A percentile compares a stretch with the other conserved stretches of the same genome.
phyloP scores from a whole-genome alignment of 2,888 invertebrate species.

The Alentia gelatinosa region DNA sequence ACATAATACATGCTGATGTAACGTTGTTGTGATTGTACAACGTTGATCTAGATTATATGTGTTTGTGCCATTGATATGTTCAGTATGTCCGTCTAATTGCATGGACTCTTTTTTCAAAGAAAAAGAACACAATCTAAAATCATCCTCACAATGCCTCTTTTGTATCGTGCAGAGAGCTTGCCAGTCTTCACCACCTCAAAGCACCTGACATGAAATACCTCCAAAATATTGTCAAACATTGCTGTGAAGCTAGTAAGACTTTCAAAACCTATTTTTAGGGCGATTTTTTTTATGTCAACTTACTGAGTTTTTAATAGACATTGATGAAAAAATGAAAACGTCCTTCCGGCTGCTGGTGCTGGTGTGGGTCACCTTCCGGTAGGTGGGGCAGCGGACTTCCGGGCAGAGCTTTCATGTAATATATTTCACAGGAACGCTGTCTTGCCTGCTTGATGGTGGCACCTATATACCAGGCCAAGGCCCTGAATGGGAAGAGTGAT shows the following conservation, averaged over 20 bases:
- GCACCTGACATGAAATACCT: constrained; percentile 30
- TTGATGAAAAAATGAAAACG: neutral
- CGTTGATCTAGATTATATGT: constrained; percentile 26
- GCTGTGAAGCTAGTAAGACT: constrained; percentile 24
- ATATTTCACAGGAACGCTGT: neutral
- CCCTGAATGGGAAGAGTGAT: neutral
- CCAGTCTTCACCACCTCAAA: neutral
- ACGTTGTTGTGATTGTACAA: constrained; percentile 45
- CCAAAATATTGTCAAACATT: constrained; percentile 27
- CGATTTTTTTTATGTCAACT: neutral
- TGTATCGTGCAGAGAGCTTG: constrained; percentile 35
- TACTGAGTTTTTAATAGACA: neutral
- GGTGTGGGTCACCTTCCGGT: neutral
- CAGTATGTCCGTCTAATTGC: constrained; percentile 48
- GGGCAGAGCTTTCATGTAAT: constrained; percentile 44
- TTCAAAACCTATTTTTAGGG: neutral
- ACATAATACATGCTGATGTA: constrained; percentile 46
- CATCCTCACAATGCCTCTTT: constrained; percentile 12
- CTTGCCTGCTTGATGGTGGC: neutral
- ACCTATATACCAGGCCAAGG: neutral
- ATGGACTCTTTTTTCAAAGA: neutral
- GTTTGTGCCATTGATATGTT: constrained; percentile 37
- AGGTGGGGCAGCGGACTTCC: neutral
- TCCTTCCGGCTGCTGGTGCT: neutral
- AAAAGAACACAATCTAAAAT: neutral